Evolutionary conservation across 2,113 vertebrate genomes (phyloP).

Genomic region (Numida meleagris): DNA sequence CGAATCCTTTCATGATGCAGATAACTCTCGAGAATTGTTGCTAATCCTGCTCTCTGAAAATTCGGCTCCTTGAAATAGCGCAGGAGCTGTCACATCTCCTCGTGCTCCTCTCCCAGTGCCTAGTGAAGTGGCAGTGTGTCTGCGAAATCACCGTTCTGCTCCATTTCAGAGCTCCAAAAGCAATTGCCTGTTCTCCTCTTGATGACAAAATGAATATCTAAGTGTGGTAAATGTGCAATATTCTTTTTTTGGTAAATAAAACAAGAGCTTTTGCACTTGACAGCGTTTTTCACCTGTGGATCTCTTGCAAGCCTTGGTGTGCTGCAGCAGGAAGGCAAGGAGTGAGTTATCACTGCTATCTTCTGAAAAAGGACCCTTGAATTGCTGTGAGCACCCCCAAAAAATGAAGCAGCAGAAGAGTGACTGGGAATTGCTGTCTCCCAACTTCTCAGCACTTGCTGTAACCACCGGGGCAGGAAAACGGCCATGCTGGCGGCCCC

Average conservation of each 20-base stretch:
- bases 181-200: background rate
- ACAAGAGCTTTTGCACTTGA: background rate
- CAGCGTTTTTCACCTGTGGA: fast-evolving
- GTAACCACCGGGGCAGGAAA: background rate
- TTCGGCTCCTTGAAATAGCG: background rate
- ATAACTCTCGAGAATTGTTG: background rate
- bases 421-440: background rate
- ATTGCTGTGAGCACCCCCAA: background rate
- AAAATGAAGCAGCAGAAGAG: background rate
- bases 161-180: background rate
- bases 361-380: background rate
- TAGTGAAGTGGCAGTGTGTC: fast-evolving
- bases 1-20: background rate
- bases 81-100: background rate
- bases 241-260: background rate
- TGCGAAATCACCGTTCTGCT: background rate
- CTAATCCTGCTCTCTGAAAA: background rate
- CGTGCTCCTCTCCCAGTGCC: fast-evolving
- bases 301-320: background rate
- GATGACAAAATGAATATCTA: background rate
- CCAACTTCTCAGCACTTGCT: background rate
- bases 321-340: background rate
- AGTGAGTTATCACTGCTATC: fast-evolving
- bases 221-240: fast-evolving
- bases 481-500: background rate